phyloP scores from a whole-genome alignment of 2,797 vertebrate species.

The Anolis apletophallus region DNA sequence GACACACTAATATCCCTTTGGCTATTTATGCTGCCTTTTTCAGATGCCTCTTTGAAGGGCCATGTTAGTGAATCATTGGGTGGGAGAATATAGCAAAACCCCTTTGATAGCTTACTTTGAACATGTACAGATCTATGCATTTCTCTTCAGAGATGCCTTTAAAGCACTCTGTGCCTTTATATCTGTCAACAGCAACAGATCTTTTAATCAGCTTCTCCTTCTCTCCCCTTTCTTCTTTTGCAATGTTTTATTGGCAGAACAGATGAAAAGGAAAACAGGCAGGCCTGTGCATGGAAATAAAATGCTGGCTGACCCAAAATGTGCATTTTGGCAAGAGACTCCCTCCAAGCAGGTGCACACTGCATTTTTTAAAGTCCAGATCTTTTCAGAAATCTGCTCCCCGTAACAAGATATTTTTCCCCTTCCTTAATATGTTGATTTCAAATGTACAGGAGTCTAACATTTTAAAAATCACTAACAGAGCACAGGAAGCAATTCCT shows the following conservation, averaged over 20 bases:
- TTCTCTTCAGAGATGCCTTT: slow-evolving; percentile 5
- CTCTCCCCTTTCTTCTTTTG: neutral
- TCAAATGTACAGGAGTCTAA: neutral
- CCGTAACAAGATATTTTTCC: neutral
- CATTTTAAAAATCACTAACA: neutral
- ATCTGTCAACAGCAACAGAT: neutral
- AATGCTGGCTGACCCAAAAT: neutral
- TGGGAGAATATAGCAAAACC: neutral
- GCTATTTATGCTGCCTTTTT: neutral
- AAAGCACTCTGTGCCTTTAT: slow-evolving; percentile 10
- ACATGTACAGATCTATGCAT: neutral
- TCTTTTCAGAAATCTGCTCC: neutral
- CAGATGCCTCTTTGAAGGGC: neutral
- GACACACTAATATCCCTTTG: neutral
- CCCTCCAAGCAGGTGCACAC: neutral
- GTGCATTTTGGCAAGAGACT: neutral
- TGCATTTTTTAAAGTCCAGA: neutral
- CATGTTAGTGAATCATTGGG: slow-evolving; percentile 3
- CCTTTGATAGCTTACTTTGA: slow-evolving; percentile 29
- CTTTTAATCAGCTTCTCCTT: neutral
- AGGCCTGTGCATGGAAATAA: slow-evolving; percentile 15
- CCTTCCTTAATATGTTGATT: neutral
- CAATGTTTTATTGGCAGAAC: neutral
- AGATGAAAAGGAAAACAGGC: slow-evolving; percentile 8
- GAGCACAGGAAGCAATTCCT: neutral